Conservation (phyloP, 1,140 invertebrate genomes). For the Parapsyche elsis region DNA sequence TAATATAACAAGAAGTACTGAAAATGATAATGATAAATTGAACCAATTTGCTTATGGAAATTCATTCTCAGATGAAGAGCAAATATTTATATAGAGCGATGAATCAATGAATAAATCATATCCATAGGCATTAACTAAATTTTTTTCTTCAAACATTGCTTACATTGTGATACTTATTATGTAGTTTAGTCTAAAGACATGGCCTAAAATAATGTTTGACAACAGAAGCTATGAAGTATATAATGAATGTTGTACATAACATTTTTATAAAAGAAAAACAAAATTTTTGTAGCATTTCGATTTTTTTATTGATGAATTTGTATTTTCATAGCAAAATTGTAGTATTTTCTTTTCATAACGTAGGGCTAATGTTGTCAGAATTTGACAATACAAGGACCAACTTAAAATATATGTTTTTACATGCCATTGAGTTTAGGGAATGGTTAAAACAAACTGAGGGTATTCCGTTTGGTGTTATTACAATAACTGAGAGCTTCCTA, state of each 20-base stretch:
- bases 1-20: conserved; percentile 41
- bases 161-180: conserved; percentile 54
- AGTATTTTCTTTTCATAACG: conserved; percentile 11
- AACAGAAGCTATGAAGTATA: conserved; percentile 38
- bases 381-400: conserved; percentile 55
- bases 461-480: conserved; percentile 55
- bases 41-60: conserved; percentile 66
- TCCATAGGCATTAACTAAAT: not conserved
- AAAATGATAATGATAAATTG: conserved; percentile 59
- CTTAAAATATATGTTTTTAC: conserved; percentile 46
- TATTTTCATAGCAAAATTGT: conserved; percentile 40
- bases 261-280: conserved; percentile 12
- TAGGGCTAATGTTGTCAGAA: conserved; percentile 50
- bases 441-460: conserved; percentile 43
- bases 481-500: conserved; percentile 57
- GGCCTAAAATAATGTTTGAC: conserved; percentile 47
- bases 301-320: conserved; percentile 38
- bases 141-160: conserved; percentile 42
- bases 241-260: not conserved
- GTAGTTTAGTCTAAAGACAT: conserved; percentile 45
- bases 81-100: conserved; percentile 66
- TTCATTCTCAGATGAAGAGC: conserved; percentile 66
- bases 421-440: conserved; percentile 43
- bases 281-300: conserved; percentile 27
- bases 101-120: conserved; percentile 8